phyloP scores from a whole-genome alignment of 2,797 vertebrate species.

The Decapterus maruadsi region DNA sequence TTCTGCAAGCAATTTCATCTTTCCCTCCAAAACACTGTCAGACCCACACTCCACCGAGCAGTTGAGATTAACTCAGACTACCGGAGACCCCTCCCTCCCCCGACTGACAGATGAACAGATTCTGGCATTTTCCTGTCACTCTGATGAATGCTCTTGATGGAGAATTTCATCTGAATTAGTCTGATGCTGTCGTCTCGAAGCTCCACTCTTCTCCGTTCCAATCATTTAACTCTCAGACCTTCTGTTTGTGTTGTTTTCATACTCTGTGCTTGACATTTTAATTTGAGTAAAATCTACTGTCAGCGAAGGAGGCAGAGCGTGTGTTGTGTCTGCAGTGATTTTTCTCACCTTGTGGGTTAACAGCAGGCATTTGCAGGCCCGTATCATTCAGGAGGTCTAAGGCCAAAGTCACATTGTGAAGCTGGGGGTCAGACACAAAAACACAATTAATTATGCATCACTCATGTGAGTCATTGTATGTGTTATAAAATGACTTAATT shows the following conservation, averaged over 20 bases:
- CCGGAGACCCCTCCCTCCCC: constrained; percentile 16
- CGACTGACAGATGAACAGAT: constrained; percentile 44
- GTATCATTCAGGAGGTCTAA: constrained; percentile 88
- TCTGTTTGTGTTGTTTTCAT: constrained; percentile 4
- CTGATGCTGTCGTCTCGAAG: constrained; percentile 34
- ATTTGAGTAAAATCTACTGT: constrained; percentile 19
- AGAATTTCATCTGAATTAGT: constrained; percentile 50
- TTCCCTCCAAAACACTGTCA: constrained; percentile 50
- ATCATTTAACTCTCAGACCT: constrained; percentile 15
- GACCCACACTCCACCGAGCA: constrained; percentile 31
- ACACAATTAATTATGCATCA: background rate
- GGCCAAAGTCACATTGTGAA: constrained; percentile 92
- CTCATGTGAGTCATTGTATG: no score
- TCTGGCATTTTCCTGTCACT: constrained; percentile 39
- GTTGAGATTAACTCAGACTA: constrained; percentile 53
- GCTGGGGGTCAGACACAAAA: constrained; percentile 75
- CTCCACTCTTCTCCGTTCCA: constrained; percentile 17
- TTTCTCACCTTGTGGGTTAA: constrained; percentile 90
- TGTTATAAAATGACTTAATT: no score
- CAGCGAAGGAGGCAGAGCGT: background rate
- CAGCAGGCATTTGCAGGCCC: constrained; percentile 78
- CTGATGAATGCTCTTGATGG: constrained; percentile 55
- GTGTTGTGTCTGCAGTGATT: background rate
- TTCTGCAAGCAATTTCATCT: constrained; percentile 58
- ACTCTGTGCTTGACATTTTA: constrained; percentile 31